Evolutionary conservation across 2,888 invertebrate species (phyloP), one percentile per base, ranked within the genome.

Genomic region (Stratiomys singularior): DNA sequence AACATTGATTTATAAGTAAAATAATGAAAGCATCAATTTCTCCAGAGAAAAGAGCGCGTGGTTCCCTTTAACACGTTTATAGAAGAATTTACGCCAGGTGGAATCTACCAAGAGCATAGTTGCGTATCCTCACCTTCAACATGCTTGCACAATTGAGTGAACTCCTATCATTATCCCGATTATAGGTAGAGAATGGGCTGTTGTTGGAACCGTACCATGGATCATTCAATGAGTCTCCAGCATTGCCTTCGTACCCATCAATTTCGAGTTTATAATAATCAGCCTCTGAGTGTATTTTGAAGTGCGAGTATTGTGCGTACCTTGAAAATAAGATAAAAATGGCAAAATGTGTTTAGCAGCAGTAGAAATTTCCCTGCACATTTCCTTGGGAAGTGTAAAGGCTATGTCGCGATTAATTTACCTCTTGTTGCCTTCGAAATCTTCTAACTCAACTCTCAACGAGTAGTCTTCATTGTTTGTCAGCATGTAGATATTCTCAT

Each of bases 191-290:
- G 89, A 96, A 96, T 52, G 96, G 96, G 86, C 96, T 96, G 88
- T 96, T 95, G 87, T 96, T 96, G 80, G 95, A 95, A 66, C 96
- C 96, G 85, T 96, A 96, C 96, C 96, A 96, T 15, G 96, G 96
- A 88, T 96, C 96, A 86, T 96, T 96, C 69, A 96, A 89, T 0
- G 96, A 96, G 87, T 96, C 96, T 0, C 96, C 96, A 0, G 96
- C 96, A 83, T 93, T 96, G 28, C 96, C 96, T 86, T 95, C 95
- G 84, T 96, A 96, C 1, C 96, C 96, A 82, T 96, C 96, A 80
- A 96, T 96, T 88, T 96, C 96, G 81, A 96, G 88, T 86, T 96
- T 96, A 87, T 96, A 96, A 87, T 96, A 95, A 88, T 96, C 96
- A 67, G 91, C 93, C 88, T 96, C 96, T 0, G 96, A 95, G 87